Evolutionary conservation across 2,888 invertebrate genomes (phyloP).

Genomic region (Lysandra bellargus): DNA sequence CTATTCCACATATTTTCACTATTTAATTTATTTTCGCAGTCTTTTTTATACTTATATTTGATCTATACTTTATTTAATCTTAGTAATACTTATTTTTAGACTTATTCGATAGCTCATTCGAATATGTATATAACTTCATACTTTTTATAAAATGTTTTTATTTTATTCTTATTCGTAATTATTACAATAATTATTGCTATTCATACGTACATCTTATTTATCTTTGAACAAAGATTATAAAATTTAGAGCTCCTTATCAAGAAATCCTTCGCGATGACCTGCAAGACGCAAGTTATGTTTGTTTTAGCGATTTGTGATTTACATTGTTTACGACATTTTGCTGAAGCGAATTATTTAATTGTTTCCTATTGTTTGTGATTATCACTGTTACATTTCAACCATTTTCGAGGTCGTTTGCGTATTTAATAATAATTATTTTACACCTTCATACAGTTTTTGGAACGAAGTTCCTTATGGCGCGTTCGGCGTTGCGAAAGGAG

Average conservation of each 20-base stretch:
- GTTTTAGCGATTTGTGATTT: constrained; percentile 2
- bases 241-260: constrained; percentile 6
- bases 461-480: no score
- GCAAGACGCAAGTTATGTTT: not conserved
- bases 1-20: not conserved
- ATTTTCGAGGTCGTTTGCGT: not conserved
- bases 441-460: no score
- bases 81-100: not conserved
- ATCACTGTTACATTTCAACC: not conserved
- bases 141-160: not conserved
- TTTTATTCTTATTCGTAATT: not conserved
- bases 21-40: not conserved
- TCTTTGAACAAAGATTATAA: not conserved
- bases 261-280: constrained; percentile 1
- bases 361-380: constrained; percentile 1
- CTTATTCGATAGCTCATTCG: not conserved
- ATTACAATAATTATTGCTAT: not conserved
- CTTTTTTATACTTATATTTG: no score
- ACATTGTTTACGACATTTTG: not conserved
- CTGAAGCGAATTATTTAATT: not conserved
- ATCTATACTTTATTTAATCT: not conserved
- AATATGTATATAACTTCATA: not conserved
- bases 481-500: no score
- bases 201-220: not conserved
- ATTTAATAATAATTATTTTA: no score